Evolutionary conservation across 2,888 invertebrate genomes (phyloP).

Genomic region (Seira ritae): DNA sequence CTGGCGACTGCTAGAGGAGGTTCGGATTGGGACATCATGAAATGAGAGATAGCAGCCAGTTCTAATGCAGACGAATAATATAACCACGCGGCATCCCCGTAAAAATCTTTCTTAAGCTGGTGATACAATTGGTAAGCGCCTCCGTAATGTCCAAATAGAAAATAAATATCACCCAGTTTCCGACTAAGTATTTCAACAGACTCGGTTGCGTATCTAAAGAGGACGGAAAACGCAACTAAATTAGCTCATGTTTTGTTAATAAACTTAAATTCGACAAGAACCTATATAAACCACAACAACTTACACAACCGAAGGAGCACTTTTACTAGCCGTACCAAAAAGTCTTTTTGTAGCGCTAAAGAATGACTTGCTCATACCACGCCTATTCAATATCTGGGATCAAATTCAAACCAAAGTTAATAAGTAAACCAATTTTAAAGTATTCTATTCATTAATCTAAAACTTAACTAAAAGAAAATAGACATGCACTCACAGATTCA

Average conservation of each 20-base stretch:
- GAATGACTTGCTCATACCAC: conserved; percentile 94
- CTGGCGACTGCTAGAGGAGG: conserved; percentile 66
- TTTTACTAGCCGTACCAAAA: conserved; percentile 82
- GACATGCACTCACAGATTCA: conserved; percentile 83
- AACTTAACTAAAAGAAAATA: no score
- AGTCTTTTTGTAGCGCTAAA: conserved; percentile 96
- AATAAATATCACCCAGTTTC: conserved; percentile 95
- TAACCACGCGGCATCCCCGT: conserved; percentile 97
- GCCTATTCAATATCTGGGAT: conserved; percentile 80
- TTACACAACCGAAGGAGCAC: conserved; percentile 84
- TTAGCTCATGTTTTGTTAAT: no score
- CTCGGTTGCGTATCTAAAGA: conserved; percentile 73
- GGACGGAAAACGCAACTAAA: conserved; percentile 5
- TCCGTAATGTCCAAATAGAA: conserved; percentile 95
- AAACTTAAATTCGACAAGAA: conserved; percentile 20
- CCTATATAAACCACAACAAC: no score
- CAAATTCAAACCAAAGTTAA: conserved; percentile 33
- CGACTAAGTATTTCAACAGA: conserved; percentile 92
- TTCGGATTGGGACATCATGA: conserved; percentile 72
- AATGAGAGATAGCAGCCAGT: conserved; percentile 91
- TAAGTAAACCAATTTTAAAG: neutral
- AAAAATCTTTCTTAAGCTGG: conserved; percentile 97
- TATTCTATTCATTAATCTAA: no score
- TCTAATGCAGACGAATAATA: conserved; percentile 97
- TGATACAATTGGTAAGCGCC: conserved; percentile 96